A percentile compares a stretch with the other conserved stretches of the same genome.
phyloP scores from a whole-genome alignment of 92 coral and sea anemone species.

The Porites evermanni region DNA sequence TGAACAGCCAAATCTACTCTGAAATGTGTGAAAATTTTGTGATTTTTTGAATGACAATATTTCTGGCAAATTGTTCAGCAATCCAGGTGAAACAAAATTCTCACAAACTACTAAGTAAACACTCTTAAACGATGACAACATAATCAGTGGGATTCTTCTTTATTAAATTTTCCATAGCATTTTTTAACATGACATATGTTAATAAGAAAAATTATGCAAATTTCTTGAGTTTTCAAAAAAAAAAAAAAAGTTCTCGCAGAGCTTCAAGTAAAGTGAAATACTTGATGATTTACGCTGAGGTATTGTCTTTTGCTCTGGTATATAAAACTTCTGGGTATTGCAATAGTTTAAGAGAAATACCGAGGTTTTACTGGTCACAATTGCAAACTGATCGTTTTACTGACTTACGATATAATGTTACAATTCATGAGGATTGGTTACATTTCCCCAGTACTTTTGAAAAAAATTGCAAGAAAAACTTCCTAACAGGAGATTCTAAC shows the following conservation, averaged over 20 bases:
- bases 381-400: neutral
- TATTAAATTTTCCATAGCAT: no score
- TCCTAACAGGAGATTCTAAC: neutral
- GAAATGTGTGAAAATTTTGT: neutral
- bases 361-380: neutral
- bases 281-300: neutral
- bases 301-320: constrained; percentile 14
- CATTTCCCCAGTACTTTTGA: neutral
- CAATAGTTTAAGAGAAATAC: neutral
- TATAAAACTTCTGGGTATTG: constrained; percentile 3
- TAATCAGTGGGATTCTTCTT: no score
- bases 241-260: constrained; percentile 11
- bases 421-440: neutral
- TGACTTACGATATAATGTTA: neutral
- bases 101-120: neutral
- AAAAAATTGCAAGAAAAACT: neutral
- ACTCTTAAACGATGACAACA: no score
- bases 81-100: neutral
- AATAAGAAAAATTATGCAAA: no score
- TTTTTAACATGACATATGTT: no score
- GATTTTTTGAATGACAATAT: constrained; percentile 12
- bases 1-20: neutral
- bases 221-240: no score
- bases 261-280: constrained; percentile 10
- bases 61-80: constrained; percentile 1